phyloP scores from a whole-genome alignment of 2,888 invertebrate genomes.

The Vanessa cardui region DNA sequence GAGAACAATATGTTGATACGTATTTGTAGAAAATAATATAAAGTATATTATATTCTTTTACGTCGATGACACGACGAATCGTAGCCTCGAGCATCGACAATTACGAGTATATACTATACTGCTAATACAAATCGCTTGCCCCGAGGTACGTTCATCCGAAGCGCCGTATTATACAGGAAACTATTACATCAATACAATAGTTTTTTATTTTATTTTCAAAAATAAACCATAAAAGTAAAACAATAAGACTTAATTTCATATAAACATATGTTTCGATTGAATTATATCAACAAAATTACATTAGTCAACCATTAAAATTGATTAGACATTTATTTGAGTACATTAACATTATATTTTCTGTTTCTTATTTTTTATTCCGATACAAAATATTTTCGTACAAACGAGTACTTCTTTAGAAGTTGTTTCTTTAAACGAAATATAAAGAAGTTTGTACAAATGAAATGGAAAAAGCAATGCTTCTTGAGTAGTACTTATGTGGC shows the following conservation, averaged over 20 bases:
- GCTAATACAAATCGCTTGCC: constrained; percentile 81
- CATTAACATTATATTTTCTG: constrained; percentile 3
- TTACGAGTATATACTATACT: constrained; percentile 78
- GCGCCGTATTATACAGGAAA: constrained; percentile 59
- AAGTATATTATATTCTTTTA: constrained; percentile 60
- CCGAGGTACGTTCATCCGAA: constrained; percentile 74
- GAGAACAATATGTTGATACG: too few species aligned
- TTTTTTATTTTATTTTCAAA: constrained; percentile 48
- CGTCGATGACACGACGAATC: constrained; percentile 61
- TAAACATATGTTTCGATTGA: background rate
- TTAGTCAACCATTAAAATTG: constrained; percentile 2
- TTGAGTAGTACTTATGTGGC: constrained; percentile 68
- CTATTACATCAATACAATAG: constrained; percentile 69
- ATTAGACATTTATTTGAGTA: constrained; percentile 16
- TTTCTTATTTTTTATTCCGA: constrained; percentile 11
- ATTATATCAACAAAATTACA: background rate
- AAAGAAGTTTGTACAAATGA: constrained; percentile 42
- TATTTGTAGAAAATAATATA: background rate
- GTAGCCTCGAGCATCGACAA: constrained; percentile 74
- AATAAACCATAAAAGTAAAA: constrained; percentile 45
- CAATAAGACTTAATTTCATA: constrained; percentile 5
- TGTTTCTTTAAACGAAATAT: constrained; percentile 35
- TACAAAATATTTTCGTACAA: constrained; percentile 18
- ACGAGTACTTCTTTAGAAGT: constrained; percentile 23
- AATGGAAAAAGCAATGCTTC: constrained; percentile 53